Evolutionary conservation across 1,140 invertebrate genomes (phyloP), one percentile per base, ranked within the genome.

Genomic region (Formica selysi): DNA sequence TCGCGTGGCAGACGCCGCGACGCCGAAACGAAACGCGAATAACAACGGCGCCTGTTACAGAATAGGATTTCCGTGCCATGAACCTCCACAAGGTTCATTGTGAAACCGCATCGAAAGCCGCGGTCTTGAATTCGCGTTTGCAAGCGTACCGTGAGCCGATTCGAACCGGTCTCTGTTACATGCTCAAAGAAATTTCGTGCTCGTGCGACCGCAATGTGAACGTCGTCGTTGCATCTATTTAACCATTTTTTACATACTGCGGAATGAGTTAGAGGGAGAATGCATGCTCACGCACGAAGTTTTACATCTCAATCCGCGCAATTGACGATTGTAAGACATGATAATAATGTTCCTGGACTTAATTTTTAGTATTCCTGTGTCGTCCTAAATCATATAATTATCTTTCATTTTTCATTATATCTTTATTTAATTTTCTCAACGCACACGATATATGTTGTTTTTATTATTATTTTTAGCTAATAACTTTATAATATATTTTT

Each of bases 151-250:
- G 19, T 57, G 51, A 74, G 29, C 8, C 32, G 19, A 57, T 74
- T 73, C 29, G 19, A 54, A 73, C 48, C 19, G 71, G 32, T 57
- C 51, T 57, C 71, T 74, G 51, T 57, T 38, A 26, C 13, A 57
- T 22, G 3, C 32, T 36, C n/a, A 59, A 57, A 74, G 32, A 74
- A 74, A 74, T 74, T 59, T 74, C 13, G 71, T 74, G 71, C 71
- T 74, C 51, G n/a, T 59, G 51, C 32, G 32, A 36, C 51, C 19
- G 13, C 51, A 59, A 38, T 38, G 13, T 74, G 51, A 10, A 73
- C n/a, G 19, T 74, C 54, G 54, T 22, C n/a, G 51, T 57, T 59
- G 51, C 71, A n/a, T 36, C 51, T 57, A 57, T 74, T 74, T 59
- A 74, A 3, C 51, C 29, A 51, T 54, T 73, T 73, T 73, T 54